Conservation (phyloP, 1,140 invertebrate species). For the Caenorhabditis latens region DNA sequence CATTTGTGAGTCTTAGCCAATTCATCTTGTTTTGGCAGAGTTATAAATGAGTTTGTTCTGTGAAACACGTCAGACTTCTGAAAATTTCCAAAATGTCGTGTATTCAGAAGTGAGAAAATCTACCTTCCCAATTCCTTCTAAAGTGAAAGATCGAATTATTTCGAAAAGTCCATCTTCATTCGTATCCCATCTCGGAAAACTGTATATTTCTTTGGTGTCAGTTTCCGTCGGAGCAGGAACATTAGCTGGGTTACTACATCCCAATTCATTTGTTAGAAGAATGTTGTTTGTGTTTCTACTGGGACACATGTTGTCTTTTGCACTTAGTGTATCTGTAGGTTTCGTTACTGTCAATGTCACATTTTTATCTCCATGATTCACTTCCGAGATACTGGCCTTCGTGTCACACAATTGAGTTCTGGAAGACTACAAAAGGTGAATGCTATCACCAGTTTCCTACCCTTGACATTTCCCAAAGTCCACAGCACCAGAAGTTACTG, state of each 20-base stretch:
- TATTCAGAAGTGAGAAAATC: not conserved
- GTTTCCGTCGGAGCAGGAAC: not conserved
- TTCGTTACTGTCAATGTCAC: no score
- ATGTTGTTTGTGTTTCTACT: not conserved
- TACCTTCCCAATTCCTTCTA: not conserved
- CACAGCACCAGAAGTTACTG: not conserved
- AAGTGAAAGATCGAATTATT: not conserved
- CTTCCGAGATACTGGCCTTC: not conserved
- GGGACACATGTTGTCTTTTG: not conserved
- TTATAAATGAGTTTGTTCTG: not conserved
- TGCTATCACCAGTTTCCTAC: not conserved
- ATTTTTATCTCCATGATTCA: not conserved
- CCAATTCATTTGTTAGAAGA: not conserved
- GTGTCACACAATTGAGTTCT: not conserved
- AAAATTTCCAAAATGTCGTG: not conserved
- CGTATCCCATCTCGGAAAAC: constrained; percentile 5
- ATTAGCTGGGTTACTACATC: not conserved
- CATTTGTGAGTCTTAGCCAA: not conserved
- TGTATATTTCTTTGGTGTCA: not conserved
- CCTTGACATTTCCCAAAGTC: not conserved
- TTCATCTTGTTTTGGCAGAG: not conserved
- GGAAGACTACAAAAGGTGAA: not conserved
- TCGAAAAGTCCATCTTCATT: not conserved
- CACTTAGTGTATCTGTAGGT: not conserved
- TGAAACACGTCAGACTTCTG: not conserved